These are phyloP conservation scores for Tanypteryx hageni DNA, from an alignment of 2,888 invertebrate genomes.

Conservation along the genomic window DNA sequence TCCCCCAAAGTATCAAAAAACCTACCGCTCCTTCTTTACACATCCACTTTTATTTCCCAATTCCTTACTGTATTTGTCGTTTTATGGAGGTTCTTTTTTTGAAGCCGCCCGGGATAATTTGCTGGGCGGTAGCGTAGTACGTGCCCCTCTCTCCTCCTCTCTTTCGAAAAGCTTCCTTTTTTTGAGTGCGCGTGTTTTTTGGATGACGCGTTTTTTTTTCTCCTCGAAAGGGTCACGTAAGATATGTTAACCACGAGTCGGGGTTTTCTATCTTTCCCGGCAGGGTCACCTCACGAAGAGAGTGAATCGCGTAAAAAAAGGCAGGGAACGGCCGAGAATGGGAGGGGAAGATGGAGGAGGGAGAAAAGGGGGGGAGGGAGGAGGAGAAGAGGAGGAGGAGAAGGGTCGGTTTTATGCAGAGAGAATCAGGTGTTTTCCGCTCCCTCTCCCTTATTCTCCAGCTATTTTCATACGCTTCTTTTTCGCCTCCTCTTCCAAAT, in stretches of 20 bases:
- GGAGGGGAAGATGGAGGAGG: background rate
- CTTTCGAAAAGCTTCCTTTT: background rate
- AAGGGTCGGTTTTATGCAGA: background rate
- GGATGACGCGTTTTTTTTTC: background rate
- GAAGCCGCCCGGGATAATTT: background rate
- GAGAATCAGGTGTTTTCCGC: constrained; percentile 6
- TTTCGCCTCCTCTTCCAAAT: background rate
- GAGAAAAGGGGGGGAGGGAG: background rate
- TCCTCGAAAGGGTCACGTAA: background rate
- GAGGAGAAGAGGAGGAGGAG: background rate
- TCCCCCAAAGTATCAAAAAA: background rate
- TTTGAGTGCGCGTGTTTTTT: background rate
- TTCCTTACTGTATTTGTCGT: background rate
- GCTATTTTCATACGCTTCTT: background rate
- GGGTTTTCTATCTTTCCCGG: background rate
- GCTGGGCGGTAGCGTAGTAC: constrained; percentile 1
- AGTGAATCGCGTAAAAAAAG: background rate
- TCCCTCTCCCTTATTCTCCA: background rate
- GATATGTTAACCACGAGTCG: background rate
- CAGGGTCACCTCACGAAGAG: background rate
- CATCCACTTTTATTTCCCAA: background rate
- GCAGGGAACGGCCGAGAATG: background rate
- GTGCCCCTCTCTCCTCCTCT: background rate
- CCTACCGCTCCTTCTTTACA: background rate
- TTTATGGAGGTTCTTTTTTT: no score